phyloP scores from a whole-genome alignment of 2,888 invertebrate genomes.

The Drosophila tanythrix region DNA sequence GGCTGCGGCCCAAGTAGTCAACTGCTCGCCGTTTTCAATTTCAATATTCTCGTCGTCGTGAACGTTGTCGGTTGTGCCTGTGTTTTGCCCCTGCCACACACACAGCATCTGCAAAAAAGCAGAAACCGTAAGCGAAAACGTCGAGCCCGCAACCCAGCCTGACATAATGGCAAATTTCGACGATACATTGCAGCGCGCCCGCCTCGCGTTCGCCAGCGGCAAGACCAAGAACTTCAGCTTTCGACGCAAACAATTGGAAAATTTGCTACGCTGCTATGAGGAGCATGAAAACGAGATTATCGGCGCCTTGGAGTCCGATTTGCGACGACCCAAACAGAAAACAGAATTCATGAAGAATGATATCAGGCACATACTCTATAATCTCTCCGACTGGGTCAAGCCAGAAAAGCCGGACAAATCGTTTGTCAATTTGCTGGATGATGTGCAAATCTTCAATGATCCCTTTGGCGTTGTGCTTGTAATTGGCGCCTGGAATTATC shows the following conservation, averaged over 20 bases:
- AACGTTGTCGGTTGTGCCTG: constrained; percentile 53
- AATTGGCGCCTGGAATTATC: constrained; percentile 99
- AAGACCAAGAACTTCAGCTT: no score
- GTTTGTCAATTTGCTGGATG: constrained; percentile 90
- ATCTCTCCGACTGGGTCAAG: constrained; percentile 92
- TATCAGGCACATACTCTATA: constrained; percentile 88
- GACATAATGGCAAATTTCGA: constrained; percentile 83
- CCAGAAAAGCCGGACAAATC: constrained; percentile 90
- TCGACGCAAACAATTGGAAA: constrained; percentile 91
- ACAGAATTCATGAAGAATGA: constrained; percentile 92
- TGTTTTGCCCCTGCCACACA: constrained; percentile 16
- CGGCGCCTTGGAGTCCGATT: constrained; percentile 91
- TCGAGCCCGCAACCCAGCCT: constrained; percentile 53
- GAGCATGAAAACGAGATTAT: constrained; percentile 91
- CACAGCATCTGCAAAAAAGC: constrained; percentile 51
- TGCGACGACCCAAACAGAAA: constrained; percentile 93
- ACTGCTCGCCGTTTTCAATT: constrained; percentile 44
- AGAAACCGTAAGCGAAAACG: constrained; percentile 64
- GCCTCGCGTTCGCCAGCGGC: no score
- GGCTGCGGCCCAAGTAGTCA: constrained; percentile 37
- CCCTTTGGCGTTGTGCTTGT: constrained; percentile 96
- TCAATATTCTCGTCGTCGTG: constrained; percentile 56
- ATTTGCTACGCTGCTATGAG: constrained; percentile 90
- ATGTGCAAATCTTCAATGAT: constrained; percentile 91
- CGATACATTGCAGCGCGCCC: constrained; percentile 50